Conservation (phyloP, 2,888 invertebrate genomes). For the Leptogaster cylindrica region DNA sequence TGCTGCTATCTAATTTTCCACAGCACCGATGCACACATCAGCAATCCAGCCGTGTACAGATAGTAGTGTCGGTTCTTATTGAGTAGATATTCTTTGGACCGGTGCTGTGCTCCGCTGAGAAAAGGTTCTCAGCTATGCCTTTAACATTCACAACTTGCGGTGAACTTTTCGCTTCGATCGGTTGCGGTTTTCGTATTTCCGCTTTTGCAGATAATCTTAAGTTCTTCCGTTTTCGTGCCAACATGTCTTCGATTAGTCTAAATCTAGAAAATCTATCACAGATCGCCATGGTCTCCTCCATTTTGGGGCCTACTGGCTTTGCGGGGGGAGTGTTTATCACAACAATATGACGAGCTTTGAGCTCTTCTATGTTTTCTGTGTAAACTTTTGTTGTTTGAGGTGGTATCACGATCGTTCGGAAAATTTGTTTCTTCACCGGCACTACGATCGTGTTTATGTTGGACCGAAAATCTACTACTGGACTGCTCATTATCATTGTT, state of each 20-base stretch:
- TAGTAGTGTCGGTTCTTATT: too few relatives aligned
- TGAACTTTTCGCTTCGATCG: background rate
- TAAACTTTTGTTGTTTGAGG: background rate
- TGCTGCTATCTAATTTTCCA: too few relatives aligned
- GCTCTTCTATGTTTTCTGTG: background rate
- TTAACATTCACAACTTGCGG: background rate
- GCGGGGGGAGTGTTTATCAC: conserved; percentile 7
- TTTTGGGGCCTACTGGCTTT: background rate
- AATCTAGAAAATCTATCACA: conserved; percentile 20
- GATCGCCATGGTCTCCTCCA: conserved; percentile 14
- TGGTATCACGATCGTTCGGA: background rate
- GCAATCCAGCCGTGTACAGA: too few relatives aligned
- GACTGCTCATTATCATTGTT: background rate
- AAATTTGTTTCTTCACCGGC: background rate
- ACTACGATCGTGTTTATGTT: background rate
- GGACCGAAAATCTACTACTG: conserved; percentile 9
- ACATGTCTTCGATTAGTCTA: conserved; percentile 30
- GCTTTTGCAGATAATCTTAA: background rate
- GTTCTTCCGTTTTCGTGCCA: conserved; percentile 5
- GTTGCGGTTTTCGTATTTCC: conserved; percentile 27
- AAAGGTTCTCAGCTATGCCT: conserved; percentile 1
- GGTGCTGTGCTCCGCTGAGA: conserved; percentile 24
- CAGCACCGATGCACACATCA: too few relatives aligned
- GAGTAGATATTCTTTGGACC: too few relatives aligned
- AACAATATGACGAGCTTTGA: conserved; percentile 29